These are phyloP conservation scores for Ophioninae sp. DNA, from an alignment of 2,888 invertebrate species.

Conservation along the genomic window DNA sequence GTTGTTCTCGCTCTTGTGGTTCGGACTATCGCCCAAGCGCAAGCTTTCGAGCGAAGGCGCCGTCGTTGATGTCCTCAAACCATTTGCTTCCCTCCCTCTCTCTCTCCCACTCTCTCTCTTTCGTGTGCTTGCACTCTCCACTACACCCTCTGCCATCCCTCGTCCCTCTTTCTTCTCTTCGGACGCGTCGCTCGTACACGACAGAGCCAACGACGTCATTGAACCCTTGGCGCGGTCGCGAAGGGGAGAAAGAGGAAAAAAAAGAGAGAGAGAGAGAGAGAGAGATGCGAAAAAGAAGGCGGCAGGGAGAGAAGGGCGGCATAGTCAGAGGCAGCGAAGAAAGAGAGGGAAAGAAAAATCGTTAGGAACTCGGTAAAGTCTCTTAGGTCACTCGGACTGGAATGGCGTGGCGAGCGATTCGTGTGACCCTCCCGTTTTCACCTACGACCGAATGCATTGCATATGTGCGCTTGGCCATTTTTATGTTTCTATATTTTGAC, in stretches of 20 bases:
- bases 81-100: conserved; percentile 63
- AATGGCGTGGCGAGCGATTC: conserved; percentile 64
- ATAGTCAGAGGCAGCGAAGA: conserved; percentile 42
- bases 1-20: conserved; percentile 43
- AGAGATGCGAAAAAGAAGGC: conserved; percentile 60
- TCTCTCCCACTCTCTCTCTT: conserved; percentile 19
- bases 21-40: conserved; percentile 54
- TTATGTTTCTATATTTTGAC: neutral
- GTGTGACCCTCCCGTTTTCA: conserved; percentile 58
- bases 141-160: conserved; percentile 38
- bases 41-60: conserved; percentile 53
- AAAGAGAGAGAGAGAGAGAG: conserved; percentile 29
- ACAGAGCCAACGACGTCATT: conserved; percentile 72
- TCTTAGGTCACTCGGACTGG: conserved; percentile 72
- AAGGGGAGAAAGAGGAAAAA: conserved; percentile 47
- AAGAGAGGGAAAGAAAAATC: conserved; percentile 71
- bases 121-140: conserved; percentile 46
- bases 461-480: neutral
- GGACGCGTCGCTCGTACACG: conserved; percentile 54
- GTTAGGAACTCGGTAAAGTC: conserved; percentile 73
- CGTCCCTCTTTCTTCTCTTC: conserved; percentile 47
- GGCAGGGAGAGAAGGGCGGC: conserved; percentile 12
- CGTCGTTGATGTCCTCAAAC: conserved; percentile 50
- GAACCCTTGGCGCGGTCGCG: conserved; percentile 70
- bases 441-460: conserved; percentile 28